A percentile compares a stretch with the other conserved stretches of the same genome.
Evolutionary conservation across 2,113 vertebrate genomes (phyloP).

Genomic region (Conger conger): DNA sequence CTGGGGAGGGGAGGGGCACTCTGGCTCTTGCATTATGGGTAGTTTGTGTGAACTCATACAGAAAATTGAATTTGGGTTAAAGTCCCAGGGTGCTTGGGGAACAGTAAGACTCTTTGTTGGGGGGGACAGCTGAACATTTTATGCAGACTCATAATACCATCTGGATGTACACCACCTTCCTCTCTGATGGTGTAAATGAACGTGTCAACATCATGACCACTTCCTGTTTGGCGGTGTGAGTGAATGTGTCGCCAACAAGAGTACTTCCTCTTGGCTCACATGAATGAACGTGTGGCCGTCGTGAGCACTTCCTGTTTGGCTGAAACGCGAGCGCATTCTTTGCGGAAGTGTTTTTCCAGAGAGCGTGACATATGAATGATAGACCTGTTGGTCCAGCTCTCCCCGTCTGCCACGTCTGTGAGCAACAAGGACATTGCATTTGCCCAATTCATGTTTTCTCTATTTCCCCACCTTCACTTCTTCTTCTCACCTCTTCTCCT

Average conservation of each 20-base stretch:
- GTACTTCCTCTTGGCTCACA: background rate
- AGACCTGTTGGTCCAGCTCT: too few relatives aligned
- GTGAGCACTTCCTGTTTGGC: background rate
- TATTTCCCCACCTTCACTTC: too few relatives aligned
- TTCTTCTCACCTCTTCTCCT: too few relatives aligned
- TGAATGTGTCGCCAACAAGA: background rate
- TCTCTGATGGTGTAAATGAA: background rate
- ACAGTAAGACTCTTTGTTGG: background rate
- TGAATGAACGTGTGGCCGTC: background rate
- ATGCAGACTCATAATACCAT: background rate
- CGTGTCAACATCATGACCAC: background rate
- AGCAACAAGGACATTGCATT: too few relatives aligned
- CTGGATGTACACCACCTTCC: background rate
- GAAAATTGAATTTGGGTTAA: background rate
- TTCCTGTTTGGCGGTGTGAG: background rate
- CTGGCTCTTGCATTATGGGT: background rate
- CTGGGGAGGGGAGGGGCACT: background rate
- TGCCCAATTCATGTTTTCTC: too few relatives aligned
- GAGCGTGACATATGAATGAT: too few relatives aligned
- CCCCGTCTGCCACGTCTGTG: too few relatives aligned
- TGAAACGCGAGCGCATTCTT: too few relatives aligned
- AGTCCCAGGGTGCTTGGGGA: background rate
- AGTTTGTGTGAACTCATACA: background rate
- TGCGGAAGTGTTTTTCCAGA: too few relatives aligned
- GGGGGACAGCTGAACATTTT: background rate